Base-by-base conservation (phyloP, 2,888 invertebrate genomes). In the Lycaena phlaeas region DNA sequence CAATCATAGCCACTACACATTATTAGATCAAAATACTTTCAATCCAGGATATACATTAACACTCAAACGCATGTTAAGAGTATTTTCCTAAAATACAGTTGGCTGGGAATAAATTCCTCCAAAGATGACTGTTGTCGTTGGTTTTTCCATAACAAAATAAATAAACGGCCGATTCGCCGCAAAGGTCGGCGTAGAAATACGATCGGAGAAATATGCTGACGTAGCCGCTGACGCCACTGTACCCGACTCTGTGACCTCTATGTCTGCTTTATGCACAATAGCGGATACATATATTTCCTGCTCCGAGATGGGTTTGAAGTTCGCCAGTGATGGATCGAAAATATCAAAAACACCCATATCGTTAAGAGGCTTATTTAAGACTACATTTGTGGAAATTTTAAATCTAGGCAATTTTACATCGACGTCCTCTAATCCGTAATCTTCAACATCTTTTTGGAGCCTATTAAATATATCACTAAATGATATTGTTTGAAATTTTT, bases 221-320 rank as follows among this genome's bases (percentile, higher is more conserved):
- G 90, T 86, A 0, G 86, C 85, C 0, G 89, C 91, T 0, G 88
- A 84, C 0, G 92, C 92, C 14, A 89, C 86, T 0, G 92, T 92
- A 2, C 93, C 93, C 43, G 90, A 86, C 64, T 93, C 93, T 17
- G 89, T 89, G 0, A 93, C 92, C 59, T 91, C 90, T 46, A 93
- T 90, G 53, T 88, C 88, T 3, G 92, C 90, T 53, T 90, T 90
- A 59, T 93, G 93, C 1, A 92, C 82, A 10, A 91, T 79, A 4
- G 87, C 78, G 0, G 89, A 88, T 4, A 92, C 82, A 48, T 76
- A 87, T 26, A 89, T 77, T 36, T 79, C 67, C 36, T 87, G 84
- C 3, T 69, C 66, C 1, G 86, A 78, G 29, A 91, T 87, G 22
- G 79, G 77, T 9, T 82, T 64, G 25, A 92, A 85, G 57, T 87